A percentile compares a stretch with the other conserved stretches of the same genome.
Evolutionary conservation across 2,113 vertebrate species (phyloP).

Genomic region (Xiphorhynchus elegans): DNA sequence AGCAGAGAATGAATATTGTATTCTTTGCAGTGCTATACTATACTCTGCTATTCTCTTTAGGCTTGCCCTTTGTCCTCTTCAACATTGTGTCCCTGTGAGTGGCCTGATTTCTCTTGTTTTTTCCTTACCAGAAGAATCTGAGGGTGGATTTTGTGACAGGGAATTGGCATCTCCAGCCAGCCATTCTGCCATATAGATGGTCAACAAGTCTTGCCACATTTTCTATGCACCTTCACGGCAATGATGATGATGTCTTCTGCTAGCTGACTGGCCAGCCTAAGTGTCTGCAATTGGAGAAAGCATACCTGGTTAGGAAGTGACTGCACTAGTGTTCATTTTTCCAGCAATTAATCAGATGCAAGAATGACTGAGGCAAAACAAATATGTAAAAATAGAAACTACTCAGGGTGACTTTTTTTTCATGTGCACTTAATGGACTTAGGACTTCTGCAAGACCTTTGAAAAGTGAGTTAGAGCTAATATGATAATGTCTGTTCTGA

Average conservation of each 20-base stretch:
- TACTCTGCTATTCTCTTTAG: not conserved
- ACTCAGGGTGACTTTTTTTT: not conserved
- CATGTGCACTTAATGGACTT: not conserved
- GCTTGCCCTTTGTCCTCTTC: not conserved
- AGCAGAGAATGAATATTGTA: slow-evolving; percentile 32
- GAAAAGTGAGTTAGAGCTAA: not conserved
- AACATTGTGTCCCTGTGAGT: not conserved
- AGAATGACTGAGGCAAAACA: not conserved
- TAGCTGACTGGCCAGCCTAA: not conserved
- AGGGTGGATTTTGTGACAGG: not conserved
- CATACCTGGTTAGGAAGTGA: not conserved
- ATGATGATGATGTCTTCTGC: not conserved
- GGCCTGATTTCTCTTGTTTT: not conserved
- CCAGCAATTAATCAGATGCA: not conserved
- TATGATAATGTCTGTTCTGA: not conserved
- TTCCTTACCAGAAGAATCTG: not conserved
- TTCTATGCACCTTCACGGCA: not conserved
- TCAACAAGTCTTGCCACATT: not conserved
- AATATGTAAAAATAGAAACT: not conserved
- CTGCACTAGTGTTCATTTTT: not conserved
- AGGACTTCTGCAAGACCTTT: not conserved
- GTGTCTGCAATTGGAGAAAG: not conserved
- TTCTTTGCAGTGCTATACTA: slow-evolving; percentile 1
- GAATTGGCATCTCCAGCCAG: not conserved
- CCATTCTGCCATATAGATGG: rapidly evolving